Conservation (phyloP, 1,140 invertebrate species). For the Laupala kohalensis region DNA sequence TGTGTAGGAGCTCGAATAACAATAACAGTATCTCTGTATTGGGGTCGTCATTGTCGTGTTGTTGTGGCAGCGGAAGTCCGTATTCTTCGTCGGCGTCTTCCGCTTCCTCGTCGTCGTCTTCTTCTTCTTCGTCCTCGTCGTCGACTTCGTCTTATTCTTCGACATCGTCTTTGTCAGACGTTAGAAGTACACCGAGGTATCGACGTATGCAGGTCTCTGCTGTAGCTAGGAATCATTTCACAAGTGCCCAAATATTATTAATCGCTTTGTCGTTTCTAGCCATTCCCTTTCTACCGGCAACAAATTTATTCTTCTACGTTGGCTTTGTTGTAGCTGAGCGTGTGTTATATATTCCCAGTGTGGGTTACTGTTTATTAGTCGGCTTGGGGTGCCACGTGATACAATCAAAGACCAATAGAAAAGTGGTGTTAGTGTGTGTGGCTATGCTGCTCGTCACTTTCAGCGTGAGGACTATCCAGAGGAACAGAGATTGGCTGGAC, state of each 20-base stretch:
- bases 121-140: not conserved
- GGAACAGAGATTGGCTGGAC: constrained; percentile 83
- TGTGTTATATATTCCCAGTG: constrained; percentile 87
- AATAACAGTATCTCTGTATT: constrained; percentile 27
- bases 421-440: constrained; percentile 32
- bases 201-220: not conserved
- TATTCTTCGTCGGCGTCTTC: not conserved
- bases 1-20: constrained; percentile 31
- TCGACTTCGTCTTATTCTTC: not conserved
- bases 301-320: constrained; percentile 89
- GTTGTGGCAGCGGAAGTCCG: constrained; percentile 26
- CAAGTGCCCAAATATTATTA: constrained; percentile 24
- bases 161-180: not conserved
- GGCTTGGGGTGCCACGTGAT: constrained; percentile 50
- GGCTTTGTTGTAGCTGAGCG: constrained; percentile 94
- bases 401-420: constrained; percentile 24
- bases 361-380: constrained; percentile 83
- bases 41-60: constrained; percentile 23
- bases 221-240: not conserved
- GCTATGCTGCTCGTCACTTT: constrained; percentile 50
- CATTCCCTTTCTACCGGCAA: constrained; percentile 85
- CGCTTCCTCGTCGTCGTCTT: not conserved
- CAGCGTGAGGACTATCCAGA: constrained; percentile 57
- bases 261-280: constrained; percentile 64
- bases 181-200: no score